Evolutionary conservation across 2,888 invertebrate genomes (phyloP).

Genomic region (Poecilus cupreus): DNA sequence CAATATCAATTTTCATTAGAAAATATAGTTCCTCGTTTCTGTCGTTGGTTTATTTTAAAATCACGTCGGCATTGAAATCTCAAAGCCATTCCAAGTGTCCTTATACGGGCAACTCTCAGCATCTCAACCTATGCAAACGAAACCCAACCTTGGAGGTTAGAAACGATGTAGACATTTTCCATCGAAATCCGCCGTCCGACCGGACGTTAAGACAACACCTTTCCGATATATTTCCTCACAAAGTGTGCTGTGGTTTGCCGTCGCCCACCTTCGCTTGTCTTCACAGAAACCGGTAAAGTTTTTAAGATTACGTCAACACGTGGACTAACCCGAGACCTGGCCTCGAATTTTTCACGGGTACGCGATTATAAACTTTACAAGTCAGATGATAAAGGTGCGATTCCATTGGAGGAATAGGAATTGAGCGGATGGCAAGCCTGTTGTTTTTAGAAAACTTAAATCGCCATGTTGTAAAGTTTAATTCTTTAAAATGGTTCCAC

Average conservation of each 20-base stretch:
- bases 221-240: slow-evolving; percentile 40
- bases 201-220: slow-evolving; percentile 45
- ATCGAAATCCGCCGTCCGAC: slow-evolving; percentile 36
- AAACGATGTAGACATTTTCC: slow-evolving; percentile 37
- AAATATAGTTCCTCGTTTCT: not conserved
- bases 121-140: slow-evolving; percentile 45
- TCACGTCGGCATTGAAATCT: not conserved
- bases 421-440: not conserved
- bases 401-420: not conserved
- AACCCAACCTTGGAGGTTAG: slow-evolving; percentile 4
- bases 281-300: slow-evolving; percentile 43
- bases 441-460: slow-evolving; percentile 9
- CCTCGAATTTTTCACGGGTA: slow-evolving; percentile 1
- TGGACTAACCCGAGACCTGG: slow-evolving; percentile 25
- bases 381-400: not conserved
- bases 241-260: slow-evolving; percentile 34
- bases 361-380: slow-evolving; percentile 8
- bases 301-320: slow-evolving; percentile 47
- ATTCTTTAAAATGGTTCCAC: slow-evolving; percentile 12
- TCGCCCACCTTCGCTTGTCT: slow-evolving; percentile 11
- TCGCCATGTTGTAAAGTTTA: slow-evolving; percentile 1
- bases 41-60: not conserved
- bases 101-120: slow-evolving; percentile 32
- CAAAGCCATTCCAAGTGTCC: slow-evolving; percentile 29
- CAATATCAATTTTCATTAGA: no score